phyloP scores from a whole-genome alignment of 2,113 vertebrate genomes.

The Verasper variegatus region DNA sequence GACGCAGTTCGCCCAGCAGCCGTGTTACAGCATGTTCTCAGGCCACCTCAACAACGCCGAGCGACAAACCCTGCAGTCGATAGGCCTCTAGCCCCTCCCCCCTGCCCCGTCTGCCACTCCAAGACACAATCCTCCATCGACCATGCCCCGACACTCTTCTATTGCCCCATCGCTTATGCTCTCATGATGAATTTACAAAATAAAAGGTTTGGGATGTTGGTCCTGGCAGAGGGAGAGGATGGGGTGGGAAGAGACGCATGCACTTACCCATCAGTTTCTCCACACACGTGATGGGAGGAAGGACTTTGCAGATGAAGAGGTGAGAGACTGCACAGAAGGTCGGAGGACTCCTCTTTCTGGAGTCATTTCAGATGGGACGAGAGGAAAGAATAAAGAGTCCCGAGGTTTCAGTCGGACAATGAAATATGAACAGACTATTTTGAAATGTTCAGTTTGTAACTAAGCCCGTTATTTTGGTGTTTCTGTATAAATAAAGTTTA shows the following conservation, averaged over 20 bases:
- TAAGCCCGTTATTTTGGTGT: slow-evolving; percentile 65
- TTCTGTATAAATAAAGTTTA: slow-evolving; percentile 54
- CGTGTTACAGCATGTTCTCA: slow-evolving; percentile 96
- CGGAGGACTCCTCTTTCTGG: slow-evolving; percentile 32
- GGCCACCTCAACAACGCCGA: slow-evolving; percentile 94
- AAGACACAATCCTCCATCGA: too few relatives aligned
- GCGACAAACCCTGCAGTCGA: slow-evolving; percentile 91
- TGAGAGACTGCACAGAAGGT: slow-evolving; percentile 22
- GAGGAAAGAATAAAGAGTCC: slow-evolving; percentile 14
- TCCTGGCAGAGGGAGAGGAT: slow-evolving; percentile 4
- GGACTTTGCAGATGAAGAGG: slow-evolving; percentile 35
- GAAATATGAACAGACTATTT: slow-evolving; percentile 54
- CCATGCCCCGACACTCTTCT: slow-evolving; percentile 18
- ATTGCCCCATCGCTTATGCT: slow-evolving; percentile 39
- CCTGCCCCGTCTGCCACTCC: not conserved
- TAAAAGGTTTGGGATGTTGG: not conserved
- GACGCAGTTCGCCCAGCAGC: slow-evolving; percentile 97
- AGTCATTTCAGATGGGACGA: slow-evolving; percentile 34
- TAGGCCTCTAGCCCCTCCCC: slow-evolving; percentile 86
- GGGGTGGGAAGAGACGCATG: slow-evolving; percentile 25
- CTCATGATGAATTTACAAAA: slow-evolving; percentile 43
- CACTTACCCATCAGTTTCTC: slow-evolving; percentile 52
- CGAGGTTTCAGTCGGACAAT: slow-evolving; percentile 38
- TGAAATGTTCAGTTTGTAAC: slow-evolving; percentile 65
- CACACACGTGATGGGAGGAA: slow-evolving; percentile 34